phyloP scores from a whole-genome alignment of 1,140 invertebrate species.

The Cardiocondyla obscurior region DNA sequence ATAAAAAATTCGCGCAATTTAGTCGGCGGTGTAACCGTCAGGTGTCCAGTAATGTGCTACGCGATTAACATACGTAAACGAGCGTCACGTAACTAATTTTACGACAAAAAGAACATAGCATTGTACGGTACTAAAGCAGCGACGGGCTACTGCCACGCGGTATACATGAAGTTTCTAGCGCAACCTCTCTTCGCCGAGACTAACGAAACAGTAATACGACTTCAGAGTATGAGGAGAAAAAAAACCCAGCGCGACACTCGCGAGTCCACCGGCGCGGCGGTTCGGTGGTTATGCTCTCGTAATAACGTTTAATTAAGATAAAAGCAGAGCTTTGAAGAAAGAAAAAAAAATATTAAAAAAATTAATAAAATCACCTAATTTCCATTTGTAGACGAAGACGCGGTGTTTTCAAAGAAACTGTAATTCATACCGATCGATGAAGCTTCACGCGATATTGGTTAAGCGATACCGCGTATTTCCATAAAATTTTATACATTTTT shows the following conservation, averaged over 20 bases:
- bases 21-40: neutral
- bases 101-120: slow-evolving; percentile 45
- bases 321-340: slow-evolving; percentile 60
- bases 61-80: slow-evolving; percentile 47
- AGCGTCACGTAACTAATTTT: slow-evolving; percentile 55
- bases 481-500: neutral
- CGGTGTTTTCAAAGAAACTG: neutral
- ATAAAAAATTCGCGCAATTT: slow-evolving; percentile 20
- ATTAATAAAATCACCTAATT: slow-evolving; percentile 48
- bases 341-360: too few relatives aligned
- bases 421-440: neutral
- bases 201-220: slow-evolving; percentile 47
- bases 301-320: slow-evolving; percentile 71
- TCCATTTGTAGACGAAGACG: slow-evolving; percentile 11
- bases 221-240: neutral
- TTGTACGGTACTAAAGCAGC: neutral
- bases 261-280: neutral
- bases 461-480: neutral
- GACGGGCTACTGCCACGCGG: neutral
- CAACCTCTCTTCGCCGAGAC: slow-evolving; percentile 11
- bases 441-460: neutral
- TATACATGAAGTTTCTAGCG: slow-evolving; percentile 16
- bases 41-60: slow-evolving; percentile 30
- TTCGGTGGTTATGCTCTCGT: slow-evolving; percentile 36
- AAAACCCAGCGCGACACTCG: slow-evolving; percentile 20